These are phyloP conservation scores for Serripes groenlandicus DNA, from an alignment of 2,888 invertebrate genomes.

Conservation along the genomic window DNA sequence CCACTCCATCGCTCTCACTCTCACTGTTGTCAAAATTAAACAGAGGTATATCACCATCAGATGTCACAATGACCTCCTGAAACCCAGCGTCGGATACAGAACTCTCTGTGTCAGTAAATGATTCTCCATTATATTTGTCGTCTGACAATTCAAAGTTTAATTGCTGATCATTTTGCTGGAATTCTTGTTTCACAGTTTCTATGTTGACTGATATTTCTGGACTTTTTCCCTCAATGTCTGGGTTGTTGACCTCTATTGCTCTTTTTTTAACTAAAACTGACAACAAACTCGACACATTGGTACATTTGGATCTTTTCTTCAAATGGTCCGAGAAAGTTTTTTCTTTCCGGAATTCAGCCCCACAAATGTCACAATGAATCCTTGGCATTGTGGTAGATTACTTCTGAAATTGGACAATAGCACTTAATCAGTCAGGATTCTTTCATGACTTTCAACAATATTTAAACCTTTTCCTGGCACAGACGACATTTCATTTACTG, in stretches of 20 bases:
- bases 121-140: background rate
- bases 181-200: background rate
- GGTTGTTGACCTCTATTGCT: slow-evolving; percentile 5
- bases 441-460: too few species aligned
- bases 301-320: slow-evolving; percentile 19
- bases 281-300: background rate
- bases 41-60: slow-evolving; percentile 4
- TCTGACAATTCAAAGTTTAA: background rate
- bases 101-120: background rate
- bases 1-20: slow-evolving; percentile 7
- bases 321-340: slow-evolving; percentile 19
- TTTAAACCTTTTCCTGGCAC: too few species aligned
- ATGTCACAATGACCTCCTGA: background rate
- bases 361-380: slow-evolving; percentile 34
- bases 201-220: background rate
- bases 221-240: background rate
- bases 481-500: too few species aligned
- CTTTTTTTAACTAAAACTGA: background rate
- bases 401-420: too few species aligned
- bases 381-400: slow-evolving; percentile 4
- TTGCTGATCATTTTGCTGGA: background rate
- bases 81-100: background rate
- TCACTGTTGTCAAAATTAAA: background rate
- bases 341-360: slow-evolving; percentile 13
- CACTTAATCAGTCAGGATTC: too few species aligned